phyloP scores from a whole-genome alignment of 1,140 invertebrate species.

The Kradibia gibbosae region DNA sequence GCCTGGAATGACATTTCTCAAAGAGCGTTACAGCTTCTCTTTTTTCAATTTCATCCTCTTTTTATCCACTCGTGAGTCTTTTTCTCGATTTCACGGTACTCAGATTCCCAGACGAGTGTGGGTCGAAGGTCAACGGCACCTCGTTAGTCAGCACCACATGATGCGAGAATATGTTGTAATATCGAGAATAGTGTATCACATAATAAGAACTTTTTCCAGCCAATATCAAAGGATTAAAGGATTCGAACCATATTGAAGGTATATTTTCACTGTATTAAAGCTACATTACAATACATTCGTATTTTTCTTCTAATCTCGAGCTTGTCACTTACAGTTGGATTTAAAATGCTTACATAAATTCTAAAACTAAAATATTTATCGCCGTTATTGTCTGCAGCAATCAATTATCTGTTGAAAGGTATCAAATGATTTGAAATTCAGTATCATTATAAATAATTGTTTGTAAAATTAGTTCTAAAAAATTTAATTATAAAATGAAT shows the following conservation, averaged over 20 bases:
- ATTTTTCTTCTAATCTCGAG: background rate
- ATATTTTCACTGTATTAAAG: background rate
- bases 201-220: background rate
- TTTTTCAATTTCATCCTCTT: background rate
- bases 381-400: too few relatives aligned
- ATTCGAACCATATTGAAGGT: background rate
- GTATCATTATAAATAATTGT: too few relatives aligned
- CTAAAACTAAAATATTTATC: too few relatives aligned
- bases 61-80: background rate
- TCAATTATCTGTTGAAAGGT: too few relatives aligned
- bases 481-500: too few relatives aligned
- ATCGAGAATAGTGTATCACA: conserved; percentile 27
- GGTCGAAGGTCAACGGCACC: conserved; percentile 44
- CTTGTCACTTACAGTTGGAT: background rate
- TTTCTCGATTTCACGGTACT: background rate
- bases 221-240: conserved; percentile 43
- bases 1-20: background rate
- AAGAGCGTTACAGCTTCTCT: background rate
- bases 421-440: too few relatives aligned
- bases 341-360: too few relatives aligned
- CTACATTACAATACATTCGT: too few relatives aligned
- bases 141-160: background rate
- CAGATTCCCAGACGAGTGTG: conserved; percentile 12
- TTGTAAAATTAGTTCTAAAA: too few relatives aligned
- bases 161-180: background rate